Evolutionary conservation across 2,113 vertebrate genomes (phyloP), one percentile per base, ranked within the genome.

Genomic region (Phocoena phocoena): DNA sequence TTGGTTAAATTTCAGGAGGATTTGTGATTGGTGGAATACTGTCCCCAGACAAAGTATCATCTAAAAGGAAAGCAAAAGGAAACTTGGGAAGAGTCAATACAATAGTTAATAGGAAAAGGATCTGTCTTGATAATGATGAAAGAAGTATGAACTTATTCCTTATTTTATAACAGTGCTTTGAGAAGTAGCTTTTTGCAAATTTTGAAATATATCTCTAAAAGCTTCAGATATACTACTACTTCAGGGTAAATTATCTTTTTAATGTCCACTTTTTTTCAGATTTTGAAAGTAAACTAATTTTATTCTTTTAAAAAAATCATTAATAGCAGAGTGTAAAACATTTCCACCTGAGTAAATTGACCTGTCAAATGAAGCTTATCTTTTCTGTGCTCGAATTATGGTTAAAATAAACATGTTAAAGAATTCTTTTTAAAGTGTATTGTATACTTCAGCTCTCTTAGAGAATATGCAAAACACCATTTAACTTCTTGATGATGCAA

Each of bases 1-100:
- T 74, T 94, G 89, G 10, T 95, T 96, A 55, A 83, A 41, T 98
- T 99, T 98, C 95, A 99, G 98, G 98, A 95, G 95, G 67, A 23
- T 94, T 98, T 95, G 70, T 98, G 38, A 9, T 98, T 92, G 92
- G 79, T 96, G 99, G 98, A 93, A 53, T 98, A 95, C 21, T 98
- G 36, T 97, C 97, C 65, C 98, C 98, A 96, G 76, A 96, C 94
- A 17, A 9, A 88, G 10, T 86, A 65, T 5, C 93, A 41, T 6
- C 3, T 41, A 88, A 47, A 95, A 97, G 68, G 77, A 97, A 88
- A 81, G 36, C 93, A 50, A 96, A 95, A 93, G 68, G 55, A 94
- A 93, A 97, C 21, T 23, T 15, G 55, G 92, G 8, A 80, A 97
- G 85, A 94, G 77, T 86, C 95, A 90, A 80, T 28, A 90, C 71